Evolutionary conservation across 2,113 vertebrate species (phyloP).

Genomic region (Bos javanicus): DNA sequence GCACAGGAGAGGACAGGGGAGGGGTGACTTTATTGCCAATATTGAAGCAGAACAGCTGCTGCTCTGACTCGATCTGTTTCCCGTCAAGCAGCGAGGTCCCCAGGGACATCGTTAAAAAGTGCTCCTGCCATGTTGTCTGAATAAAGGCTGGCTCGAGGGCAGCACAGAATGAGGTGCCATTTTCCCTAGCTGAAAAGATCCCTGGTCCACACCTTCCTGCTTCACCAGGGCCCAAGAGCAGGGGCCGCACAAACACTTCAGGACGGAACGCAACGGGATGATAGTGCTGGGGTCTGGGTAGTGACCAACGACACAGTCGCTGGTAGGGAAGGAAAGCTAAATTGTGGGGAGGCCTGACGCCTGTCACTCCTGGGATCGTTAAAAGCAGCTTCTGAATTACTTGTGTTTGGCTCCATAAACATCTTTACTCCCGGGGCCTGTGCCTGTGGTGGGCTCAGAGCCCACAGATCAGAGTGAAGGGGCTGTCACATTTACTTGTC

Average conservation of each 20-base stretch:
- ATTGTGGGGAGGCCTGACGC: neutral
- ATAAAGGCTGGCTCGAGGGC: conserved; percentile 61
- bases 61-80: neutral
- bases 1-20: neutral
- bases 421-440: neutral
- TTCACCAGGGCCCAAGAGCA: neutral
- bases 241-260: neutral
- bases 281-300: neutral
- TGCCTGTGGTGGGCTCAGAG: conserved; percentile 26
- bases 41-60: conserved; percentile 49
- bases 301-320: neutral
- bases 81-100: conserved; percentile 24
- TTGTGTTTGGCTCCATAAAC: neutral
- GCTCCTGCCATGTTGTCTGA: conserved; percentile 33
- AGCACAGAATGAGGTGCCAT: conserved; percentile 31
- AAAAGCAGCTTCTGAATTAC: conserved; percentile 24
- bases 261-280: neutral
- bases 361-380: conserved; percentile 22
- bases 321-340: neutral
- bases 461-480: conserved; percentile 46
- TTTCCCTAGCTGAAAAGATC: neutral
- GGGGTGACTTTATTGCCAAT: neutral
- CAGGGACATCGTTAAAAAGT: conserved; percentile 67
- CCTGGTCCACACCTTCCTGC: neutral
- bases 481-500: conserved; percentile 72